Evolutionary conservation across 2,113 vertebrate genomes (phyloP).

Genomic region (Psilopsiagon aymara): DNA sequence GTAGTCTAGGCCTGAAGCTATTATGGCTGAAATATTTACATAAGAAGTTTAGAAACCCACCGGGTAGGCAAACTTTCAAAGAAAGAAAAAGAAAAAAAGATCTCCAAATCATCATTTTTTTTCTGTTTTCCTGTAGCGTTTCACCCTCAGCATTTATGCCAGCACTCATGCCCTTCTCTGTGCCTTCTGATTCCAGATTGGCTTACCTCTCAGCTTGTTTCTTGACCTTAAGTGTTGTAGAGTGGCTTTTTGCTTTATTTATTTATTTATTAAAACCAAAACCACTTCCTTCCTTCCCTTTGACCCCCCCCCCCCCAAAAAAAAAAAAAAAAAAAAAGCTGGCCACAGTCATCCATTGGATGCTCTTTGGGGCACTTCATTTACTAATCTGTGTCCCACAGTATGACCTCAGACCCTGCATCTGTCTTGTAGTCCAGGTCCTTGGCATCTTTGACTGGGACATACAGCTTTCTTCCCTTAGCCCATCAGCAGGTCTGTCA

Average conservation of each 20-base stretch:
- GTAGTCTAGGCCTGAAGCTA: slow-evolving; percentile 23
- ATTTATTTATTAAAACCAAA: not conserved
- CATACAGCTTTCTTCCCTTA: not conserved
- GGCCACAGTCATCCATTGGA: not conserved
- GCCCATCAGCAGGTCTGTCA: not conserved
- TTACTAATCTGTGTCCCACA: not conserved
- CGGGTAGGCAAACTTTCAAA: not conserved
- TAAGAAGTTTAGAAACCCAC: slow-evolving; percentile 38
- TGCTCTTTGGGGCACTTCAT: not conserved
- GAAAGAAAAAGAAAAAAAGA: not conserved
- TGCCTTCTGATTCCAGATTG: not conserved
- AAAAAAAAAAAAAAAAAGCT: not conserved
- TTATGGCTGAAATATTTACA: slow-evolving; percentile 38
- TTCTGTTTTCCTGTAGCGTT: not conserved
- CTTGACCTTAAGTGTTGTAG: not conserved
- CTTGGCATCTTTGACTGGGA: not conserved
- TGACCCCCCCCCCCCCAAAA: no score
- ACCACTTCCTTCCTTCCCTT: not conserved
- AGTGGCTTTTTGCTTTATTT: not conserved
- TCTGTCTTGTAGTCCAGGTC: not conserved
- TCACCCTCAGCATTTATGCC: not conserved
- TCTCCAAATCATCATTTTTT: not conserved
- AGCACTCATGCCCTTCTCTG: not conserved
- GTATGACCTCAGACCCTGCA: not conserved
- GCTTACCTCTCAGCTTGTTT: slow-evolving; percentile 24